Evolutionary conservation across 2,113 vertebrate species (phyloP).

Genomic region (Lathamus discolor): DNA sequence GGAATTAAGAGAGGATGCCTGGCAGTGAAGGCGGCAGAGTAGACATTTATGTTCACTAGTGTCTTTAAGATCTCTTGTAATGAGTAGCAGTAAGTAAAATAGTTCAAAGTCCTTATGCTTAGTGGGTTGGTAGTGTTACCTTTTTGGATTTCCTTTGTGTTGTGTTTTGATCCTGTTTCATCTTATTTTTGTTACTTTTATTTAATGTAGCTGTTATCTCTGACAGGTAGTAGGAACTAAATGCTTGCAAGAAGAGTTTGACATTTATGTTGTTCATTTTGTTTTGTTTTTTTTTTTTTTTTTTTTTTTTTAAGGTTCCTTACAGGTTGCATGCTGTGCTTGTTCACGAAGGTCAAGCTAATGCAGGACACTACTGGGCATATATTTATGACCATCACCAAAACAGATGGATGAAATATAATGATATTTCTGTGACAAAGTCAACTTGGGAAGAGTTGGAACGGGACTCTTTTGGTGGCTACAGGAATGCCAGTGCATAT

Average conservation of each 20-base stretch:
- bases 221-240: not conserved
- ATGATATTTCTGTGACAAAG: constrained; percentile 96
- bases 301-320: constrained; percentile 82
- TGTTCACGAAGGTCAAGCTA: constrained; percentile 97
- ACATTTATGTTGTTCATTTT: not conserved
- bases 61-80: not conserved
- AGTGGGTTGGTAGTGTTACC: not conserved
- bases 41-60: not conserved
- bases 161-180: not conserved
- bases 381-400: constrained; percentile 95
- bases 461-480: constrained; percentile 96
- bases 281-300: not conserved
- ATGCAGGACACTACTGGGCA: constrained; percentile 98
- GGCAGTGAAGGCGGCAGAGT: not conserved
- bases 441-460: constrained; percentile 98
- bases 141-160: not conserved
- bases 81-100: not conserved
- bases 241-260: not conserved
- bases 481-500: constrained; percentile 96
- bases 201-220: not conserved
- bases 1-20: not conserved
- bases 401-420: constrained; percentile 97
- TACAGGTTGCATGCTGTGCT: constrained; percentile 95
- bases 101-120: not conserved
- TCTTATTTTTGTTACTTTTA: not conserved